These are phyloP conservation scores for Elanoides forficatus DNA, from an alignment of 2,113 vertebrate species.

Conservation along the genomic window DNA sequence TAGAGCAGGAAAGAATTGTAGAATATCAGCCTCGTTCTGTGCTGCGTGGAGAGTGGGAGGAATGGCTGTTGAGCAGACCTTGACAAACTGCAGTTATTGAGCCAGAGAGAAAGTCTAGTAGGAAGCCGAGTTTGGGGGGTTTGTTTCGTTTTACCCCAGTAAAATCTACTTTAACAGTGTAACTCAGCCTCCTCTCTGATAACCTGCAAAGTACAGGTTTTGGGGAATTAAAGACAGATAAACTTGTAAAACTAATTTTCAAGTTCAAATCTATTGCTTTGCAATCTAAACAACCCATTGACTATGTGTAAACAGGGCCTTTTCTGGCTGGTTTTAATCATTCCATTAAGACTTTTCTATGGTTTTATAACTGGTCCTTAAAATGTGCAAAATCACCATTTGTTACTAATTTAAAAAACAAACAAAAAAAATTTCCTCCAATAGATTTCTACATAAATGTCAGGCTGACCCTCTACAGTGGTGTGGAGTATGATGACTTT, in stretches of 20 bases:
- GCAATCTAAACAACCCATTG: not conserved
- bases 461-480: not conserved
- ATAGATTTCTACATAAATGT: not conserved
- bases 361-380: not conserved
- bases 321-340: not conserved
- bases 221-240: not conserved
- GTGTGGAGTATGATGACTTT: not conserved
- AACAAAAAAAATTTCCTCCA: not conserved
- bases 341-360: not conserved
- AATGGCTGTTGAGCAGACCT: not conserved
- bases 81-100: not conserved
- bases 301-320: not conserved
- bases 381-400: not conserved
- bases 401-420: not conserved
- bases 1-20: not conserved
- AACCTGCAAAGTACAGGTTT: not conserved
- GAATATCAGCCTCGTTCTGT: not conserved
- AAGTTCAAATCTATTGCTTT: not conserved
- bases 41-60: not conserved
- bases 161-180: not conserved
- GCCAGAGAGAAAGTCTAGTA: not conserved
- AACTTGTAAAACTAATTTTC: not conserved
- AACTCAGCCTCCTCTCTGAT: not conserved
- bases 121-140: not conserved
- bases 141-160: not conserved